phyloP scores from a whole-genome alignment of 2,113 vertebrate species.

The Sakesphorus luctuosus region DNA sequence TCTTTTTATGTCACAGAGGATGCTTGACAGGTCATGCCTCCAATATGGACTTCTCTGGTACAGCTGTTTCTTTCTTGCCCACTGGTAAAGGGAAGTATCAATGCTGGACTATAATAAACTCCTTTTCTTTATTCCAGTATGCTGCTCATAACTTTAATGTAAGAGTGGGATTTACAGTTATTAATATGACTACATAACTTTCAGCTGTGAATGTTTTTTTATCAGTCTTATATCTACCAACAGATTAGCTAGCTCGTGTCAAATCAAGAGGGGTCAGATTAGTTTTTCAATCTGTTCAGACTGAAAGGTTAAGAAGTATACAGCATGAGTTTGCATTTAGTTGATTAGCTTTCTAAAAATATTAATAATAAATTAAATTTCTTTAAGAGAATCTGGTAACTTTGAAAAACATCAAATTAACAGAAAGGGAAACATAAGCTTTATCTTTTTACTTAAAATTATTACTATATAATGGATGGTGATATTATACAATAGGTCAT shows the following conservation, averaged over 20 bases:
- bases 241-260: background rate
- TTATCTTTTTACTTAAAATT: background rate
- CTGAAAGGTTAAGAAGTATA: background rate
- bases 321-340: background rate
- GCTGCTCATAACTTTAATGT: background rate
- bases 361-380: background rate
- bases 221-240: background rate
- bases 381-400: background rate
- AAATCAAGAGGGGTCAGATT: background rate
- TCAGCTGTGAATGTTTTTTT: background rate
- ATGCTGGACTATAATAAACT: background rate
- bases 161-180: background rate
- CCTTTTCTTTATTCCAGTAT: background rate
- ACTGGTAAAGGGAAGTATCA: background rate
- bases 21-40: background rate
- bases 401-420: background rate
- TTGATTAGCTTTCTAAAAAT: background rate
- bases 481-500: too few species aligned
- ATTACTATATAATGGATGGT: too few species aligned
- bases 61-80: background rate
- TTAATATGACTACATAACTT: background rate
- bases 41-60: background rate
- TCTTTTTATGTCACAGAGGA: background rate
- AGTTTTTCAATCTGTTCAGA: background rate
- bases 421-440: background rate